phyloP scores from a whole-genome alignment of 2,888 invertebrate genomes.

The Noctua janthe region DNA sequence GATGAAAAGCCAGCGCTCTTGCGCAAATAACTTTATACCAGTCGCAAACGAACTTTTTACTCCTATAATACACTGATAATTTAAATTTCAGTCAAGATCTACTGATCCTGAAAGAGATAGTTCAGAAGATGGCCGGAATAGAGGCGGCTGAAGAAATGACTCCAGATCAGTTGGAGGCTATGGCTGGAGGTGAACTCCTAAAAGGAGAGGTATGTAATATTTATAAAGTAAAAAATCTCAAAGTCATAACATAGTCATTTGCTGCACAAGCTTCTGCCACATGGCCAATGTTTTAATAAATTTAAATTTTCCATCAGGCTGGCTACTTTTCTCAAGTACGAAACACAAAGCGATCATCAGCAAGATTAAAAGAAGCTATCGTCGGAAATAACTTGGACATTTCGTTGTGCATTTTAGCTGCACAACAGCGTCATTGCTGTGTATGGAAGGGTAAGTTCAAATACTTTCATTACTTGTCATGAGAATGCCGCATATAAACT shows the following conservation, averaged over 20 bases:
- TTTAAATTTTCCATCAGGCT: constrained; percentile 91
- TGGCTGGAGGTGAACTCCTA: constrained; percentile 98
- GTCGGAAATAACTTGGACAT: constrained; percentile 98
- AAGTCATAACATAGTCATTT: not conserved
- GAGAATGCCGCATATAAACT: not conserved
- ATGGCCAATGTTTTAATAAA: constrained; percentile 12
- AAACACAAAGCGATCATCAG: constrained; percentile 98
- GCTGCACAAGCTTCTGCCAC: not conserved
- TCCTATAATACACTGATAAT: not conserved
- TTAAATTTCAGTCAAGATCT: constrained; percentile 93
- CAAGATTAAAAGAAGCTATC: constrained; percentile 98
- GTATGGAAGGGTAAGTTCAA: constrained; percentile 92
- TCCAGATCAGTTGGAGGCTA: constrained; percentile 98
- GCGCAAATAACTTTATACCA: not conserved
- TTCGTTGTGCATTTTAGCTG: constrained; percentile 97
- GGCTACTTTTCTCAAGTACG: constrained; percentile 99
- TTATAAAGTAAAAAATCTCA: not conserved
- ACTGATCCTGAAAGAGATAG: constrained; percentile 98
- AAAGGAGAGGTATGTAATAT: constrained; percentile 97
- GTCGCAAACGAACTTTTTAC: not conserved
- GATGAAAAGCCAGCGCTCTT: not conserved
- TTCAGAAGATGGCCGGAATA: constrained; percentile 99
- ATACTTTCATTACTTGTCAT: not conserved
- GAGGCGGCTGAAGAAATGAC: constrained; percentile 99
- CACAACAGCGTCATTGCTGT: constrained; percentile 99